These are phyloP conservation scores for Portevinia maculata DNA, from an alignment of 2,888 invertebrate species.

Conservation along the genomic window DNA sequence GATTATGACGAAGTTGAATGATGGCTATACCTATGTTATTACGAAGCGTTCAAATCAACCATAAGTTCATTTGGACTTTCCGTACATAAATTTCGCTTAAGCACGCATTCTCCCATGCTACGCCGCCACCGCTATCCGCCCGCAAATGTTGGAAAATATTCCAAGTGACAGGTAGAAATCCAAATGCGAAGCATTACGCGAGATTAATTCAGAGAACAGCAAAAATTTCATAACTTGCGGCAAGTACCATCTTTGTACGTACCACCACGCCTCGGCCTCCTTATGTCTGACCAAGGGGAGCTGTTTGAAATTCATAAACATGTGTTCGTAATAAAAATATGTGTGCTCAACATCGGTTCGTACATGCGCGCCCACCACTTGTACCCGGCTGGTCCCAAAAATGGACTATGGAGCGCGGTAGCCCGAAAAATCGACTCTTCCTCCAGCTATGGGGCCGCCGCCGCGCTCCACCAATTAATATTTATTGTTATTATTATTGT, in stretches of 20 bases:
- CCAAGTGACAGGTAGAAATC: slow-evolving; percentile 61
- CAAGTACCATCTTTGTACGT: not conserved
- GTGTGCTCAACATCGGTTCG: slow-evolving; percentile 70
- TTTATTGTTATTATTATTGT: slow-evolving; percentile 74
- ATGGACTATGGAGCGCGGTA: slow-evolving; percentile 55
- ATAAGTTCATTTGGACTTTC: slow-evolving; percentile 64
- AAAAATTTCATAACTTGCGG: slow-evolving; percentile 70
- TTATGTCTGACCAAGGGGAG: slow-evolving; percentile 21
- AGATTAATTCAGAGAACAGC: slow-evolving; percentile 67
- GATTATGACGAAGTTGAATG: slow-evolving; percentile 71
- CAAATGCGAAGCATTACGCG: slow-evolving; percentile 59
- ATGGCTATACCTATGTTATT: slow-evolving; percentile 71
- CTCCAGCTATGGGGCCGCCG: not conserved
- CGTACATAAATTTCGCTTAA: slow-evolving; percentile 62
- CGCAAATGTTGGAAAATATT: slow-evolving; percentile 52
- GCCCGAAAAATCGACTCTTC: slow-evolving; percentile 58
- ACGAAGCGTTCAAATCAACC: slow-evolving; percentile 24
- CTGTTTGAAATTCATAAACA: slow-evolving; percentile 77
- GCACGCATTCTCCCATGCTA: slow-evolving; percentile 21
- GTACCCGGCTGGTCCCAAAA: slow-evolving; percentile 55
- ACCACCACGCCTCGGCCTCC: not conserved
- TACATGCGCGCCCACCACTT: slow-evolving; percentile 66
- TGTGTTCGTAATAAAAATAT: slow-evolving; percentile 76
- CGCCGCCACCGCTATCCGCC: not conserved
- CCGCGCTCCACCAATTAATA: slow-evolving; percentile 69